phyloP scores from a whole-genome alignment of 2,113 vertebrate genomes.

The Prietella phreatophila region DNA sequence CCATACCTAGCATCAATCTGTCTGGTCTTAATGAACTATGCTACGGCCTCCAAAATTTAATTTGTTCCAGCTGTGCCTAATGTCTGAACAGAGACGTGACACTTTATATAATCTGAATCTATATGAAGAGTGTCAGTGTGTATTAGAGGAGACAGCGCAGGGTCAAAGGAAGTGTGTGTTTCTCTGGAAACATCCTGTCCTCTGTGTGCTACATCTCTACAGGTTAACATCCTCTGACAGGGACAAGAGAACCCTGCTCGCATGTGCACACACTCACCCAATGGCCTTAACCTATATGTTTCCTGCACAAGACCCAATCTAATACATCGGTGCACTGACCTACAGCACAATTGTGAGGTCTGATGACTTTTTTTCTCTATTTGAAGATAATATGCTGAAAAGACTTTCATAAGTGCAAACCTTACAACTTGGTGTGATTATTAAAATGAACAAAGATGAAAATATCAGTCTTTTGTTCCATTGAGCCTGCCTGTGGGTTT shows the following conservation, averaged over 20 bases:
- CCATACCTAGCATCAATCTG: conserved; percentile 11
- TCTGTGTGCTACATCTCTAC: conserved; percentile 63
- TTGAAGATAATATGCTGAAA: background rate
- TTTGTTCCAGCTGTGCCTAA: conserved; percentile 1
- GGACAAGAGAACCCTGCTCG: conserved; percentile 62
- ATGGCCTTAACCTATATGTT: conserved; percentile 37
- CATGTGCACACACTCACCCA: conserved; percentile 53
- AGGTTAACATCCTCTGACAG: conserved; percentile 56
- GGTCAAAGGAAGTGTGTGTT: conserved; percentile 50
- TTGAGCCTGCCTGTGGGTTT: conserved; percentile 29
- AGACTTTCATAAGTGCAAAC: conserved; percentile 10
- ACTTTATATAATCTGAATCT: conserved; percentile 23
- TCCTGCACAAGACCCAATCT: background rate
- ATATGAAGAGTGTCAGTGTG: conserved; percentile 27
- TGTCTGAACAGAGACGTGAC: background rate
- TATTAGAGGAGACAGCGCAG: conserved; percentile 48
- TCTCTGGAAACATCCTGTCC: conserved; percentile 43
- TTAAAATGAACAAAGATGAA: conserved; percentile 43
- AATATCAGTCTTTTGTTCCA: conserved; percentile 32
- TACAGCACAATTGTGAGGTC: background rate
- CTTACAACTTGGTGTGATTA: background rate
- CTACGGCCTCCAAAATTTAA: background rate
- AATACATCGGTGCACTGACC: background rate
- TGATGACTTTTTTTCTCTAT: background rate
- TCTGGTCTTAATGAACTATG: conserved; percentile 14